Evolutionary conservation across 2,113 vertebrate genomes (phyloP).

Genomic region (Tragelaphus scriptus): DNA sequence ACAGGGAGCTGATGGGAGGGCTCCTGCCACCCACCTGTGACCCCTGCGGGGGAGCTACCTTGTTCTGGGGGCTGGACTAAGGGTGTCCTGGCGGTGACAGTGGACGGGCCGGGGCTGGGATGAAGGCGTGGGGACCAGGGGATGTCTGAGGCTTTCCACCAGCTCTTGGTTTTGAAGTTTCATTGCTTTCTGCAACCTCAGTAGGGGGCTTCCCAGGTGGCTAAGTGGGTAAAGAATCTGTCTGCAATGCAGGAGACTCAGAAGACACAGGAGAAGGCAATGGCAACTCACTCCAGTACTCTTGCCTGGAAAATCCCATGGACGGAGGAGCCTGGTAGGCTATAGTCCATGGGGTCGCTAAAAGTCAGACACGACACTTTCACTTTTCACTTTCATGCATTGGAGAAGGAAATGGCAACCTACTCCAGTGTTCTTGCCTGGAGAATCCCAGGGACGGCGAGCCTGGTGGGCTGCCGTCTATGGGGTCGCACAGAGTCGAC

Average conservation of each 20-base stretch:
- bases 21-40: too few species aligned
- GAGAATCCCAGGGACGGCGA: too few species aligned
- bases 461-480: too few species aligned
- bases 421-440: too few species aligned
- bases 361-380: background rate
- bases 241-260: background rate
- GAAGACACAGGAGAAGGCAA: background rate
- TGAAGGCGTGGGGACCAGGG: accelerated
- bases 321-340: accelerated
- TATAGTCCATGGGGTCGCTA: background rate
- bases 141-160: accelerated
- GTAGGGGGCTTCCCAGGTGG: background rate
- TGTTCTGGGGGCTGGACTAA: background rate
- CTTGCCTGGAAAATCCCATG: background rate
- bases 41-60: background rate
- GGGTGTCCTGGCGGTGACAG: background rate
- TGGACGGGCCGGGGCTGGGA: accelerated
- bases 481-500: too few species aligned
- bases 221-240: background rate
- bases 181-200: background rate
- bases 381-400: too few species aligned
- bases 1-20: background rate
- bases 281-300: accelerated
- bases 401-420: too few species aligned
- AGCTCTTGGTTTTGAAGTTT: background rate